phyloP scores from a whole-genome alignment of 2,888 invertebrate genomes.

The Drosophila cracens region DNA sequence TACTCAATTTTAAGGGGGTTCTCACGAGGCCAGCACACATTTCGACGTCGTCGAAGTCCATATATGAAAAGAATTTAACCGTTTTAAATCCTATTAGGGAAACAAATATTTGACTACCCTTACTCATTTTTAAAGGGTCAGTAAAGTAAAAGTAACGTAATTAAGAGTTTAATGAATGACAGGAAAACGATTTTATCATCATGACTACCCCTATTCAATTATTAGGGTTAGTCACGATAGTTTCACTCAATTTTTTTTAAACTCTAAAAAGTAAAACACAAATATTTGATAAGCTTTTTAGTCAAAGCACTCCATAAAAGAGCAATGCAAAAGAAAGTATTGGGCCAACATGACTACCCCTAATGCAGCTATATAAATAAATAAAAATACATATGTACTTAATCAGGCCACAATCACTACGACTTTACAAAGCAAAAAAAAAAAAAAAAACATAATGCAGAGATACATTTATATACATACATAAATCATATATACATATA shows the following conservation, averaged over 20 bases:
- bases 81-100: neutral
- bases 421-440: slow-evolving; percentile 54
- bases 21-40: neutral
- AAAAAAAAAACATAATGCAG: slow-evolving; percentile 30
- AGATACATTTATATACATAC: slow-evolving; percentile 64
- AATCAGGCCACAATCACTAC: slow-evolving; percentile 78
- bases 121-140: slow-evolving; percentile 5
- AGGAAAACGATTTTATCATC: slow-evolving; percentile 8
- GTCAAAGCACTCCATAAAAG: neutral
- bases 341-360: slow-evolving; percentile 28
- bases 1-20: neutral
- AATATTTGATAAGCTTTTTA: slow-evolving; percentile 3
- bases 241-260: neutral
- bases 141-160: neutral
- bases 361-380: slow-evolving; percentile 49
- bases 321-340: neutral
- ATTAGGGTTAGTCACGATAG: neutral
- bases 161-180: slow-evolving; percentile 1
- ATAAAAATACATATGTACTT: slow-evolving; percentile 54
- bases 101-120: slow-evolving; percentile 12
- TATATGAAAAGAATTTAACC: slow-evolving; percentile 1
- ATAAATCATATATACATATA: slow-evolving; percentile 45
- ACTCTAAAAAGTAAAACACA: neutral
- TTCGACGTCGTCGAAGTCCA: neutral
- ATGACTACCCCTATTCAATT: slow-evolving; percentile 1